These are phyloP conservation scores for Porites australiensis DNA, from an alignment of 64 coral and sea anemone genomes.

Conservation along the genomic window DNA sequence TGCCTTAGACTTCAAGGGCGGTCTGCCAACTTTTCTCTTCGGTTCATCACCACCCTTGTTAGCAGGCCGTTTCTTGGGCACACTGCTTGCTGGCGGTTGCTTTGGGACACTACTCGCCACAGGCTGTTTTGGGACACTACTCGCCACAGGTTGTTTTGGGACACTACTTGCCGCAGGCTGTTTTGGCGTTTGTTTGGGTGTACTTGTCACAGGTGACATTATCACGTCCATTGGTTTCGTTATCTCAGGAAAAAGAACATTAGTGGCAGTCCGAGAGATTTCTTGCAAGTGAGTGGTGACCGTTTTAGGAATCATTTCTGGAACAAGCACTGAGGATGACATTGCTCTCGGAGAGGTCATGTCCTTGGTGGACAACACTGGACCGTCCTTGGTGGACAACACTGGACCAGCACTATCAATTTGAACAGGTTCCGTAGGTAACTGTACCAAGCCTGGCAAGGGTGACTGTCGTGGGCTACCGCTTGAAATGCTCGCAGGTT, in stretches of 20 bases:
- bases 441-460: constrained; percentile 13
- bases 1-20: constrained; percentile 49
- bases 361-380: constrained; percentile 20
- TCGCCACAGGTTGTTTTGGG: constrained; percentile 5
- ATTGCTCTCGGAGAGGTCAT: not conserved
- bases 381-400: constrained; percentile 26
- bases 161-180: not conserved
- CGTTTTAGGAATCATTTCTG: constrained; percentile 24
- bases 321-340: not conserved
- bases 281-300: constrained; percentile 23
- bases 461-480: constrained; percentile 22
- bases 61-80: constrained; percentile 73
- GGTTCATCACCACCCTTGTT: constrained; percentile 79
- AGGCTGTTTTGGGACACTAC: constrained; percentile 17
- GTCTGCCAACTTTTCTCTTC: constrained; percentile 91
- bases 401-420: constrained; percentile 17
- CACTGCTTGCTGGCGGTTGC: not conserved
- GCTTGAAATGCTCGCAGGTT: constrained; percentile 23
- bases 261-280: constrained; percentile 6
- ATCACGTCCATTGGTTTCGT: constrained; percentile 12
- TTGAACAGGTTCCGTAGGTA: constrained; percentile 36
- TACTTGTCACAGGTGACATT: not conserved
- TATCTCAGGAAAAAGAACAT: constrained; percentile 15
- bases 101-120: not conserved
- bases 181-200: constrained; percentile 12